These are phyloP conservation scores for Dolichotis patagonum DNA, from an alignment of 2,113 vertebrate species.

Conservation along the genomic window DNA sequence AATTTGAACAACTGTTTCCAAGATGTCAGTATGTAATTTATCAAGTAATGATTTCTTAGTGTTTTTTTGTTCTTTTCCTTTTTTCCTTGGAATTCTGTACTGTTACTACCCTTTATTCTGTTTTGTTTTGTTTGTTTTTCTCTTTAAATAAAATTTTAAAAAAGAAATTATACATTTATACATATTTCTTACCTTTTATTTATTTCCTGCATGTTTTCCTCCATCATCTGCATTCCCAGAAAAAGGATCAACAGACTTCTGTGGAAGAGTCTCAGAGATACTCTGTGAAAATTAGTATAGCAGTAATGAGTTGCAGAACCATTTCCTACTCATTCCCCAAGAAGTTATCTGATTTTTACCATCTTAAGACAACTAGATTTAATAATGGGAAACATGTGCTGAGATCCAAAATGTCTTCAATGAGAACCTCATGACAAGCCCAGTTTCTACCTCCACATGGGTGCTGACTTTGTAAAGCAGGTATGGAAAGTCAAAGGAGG, in stretches of 20 bases:
- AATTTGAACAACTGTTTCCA: too few relatives aligned
- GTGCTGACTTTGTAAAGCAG: neutral
- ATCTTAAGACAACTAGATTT: slow-evolving; percentile 3
- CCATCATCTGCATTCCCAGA: slow-evolving; percentile 60
- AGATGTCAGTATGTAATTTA: too few relatives aligned
- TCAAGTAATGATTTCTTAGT: too few relatives aligned
- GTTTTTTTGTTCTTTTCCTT: too few relatives aligned
- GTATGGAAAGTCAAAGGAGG: neutral
- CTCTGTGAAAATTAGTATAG: slow-evolving; percentile 80
- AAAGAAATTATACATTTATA: neutral
- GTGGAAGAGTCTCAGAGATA: slow-evolving; percentile 86
- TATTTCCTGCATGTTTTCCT: slow-evolving; percentile 69
- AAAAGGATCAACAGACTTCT: too few relatives aligned
- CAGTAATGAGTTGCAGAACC: slow-evolving; percentile 21
- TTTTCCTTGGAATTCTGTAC: too few relatives aligned
- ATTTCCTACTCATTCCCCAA: neutral
- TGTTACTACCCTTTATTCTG: too few relatives aligned
- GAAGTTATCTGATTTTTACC: neutral
- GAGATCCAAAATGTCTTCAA: neutral
- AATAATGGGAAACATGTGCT: neutral
- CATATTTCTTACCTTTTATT: slow-evolving; percentile 86
- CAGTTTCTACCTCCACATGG: neutral
- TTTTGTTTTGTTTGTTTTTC: too few relatives aligned
- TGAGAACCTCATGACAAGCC: neutral
- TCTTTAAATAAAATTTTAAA: too few relatives aligned